A percentile compares a stretch with the other conserved stretches of the same genome.
These are phyloP conservation scores for Pangasius macronema DNA, from an alignment of 2,797 vertebrate genomes.

Conservation along the genomic window DNA sequence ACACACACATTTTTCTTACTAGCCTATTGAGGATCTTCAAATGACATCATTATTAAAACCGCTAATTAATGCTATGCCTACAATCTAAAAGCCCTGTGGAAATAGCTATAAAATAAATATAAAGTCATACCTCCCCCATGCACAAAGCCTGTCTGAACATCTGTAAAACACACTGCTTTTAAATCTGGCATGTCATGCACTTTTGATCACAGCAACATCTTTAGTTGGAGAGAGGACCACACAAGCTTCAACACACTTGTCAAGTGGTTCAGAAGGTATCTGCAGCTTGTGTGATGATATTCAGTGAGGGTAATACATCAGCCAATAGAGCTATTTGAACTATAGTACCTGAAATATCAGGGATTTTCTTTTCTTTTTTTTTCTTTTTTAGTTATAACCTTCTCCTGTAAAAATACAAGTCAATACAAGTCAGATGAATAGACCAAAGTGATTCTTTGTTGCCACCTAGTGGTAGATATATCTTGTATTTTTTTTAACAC, in stretches of 20 bases:
- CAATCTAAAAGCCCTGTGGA: not conserved
- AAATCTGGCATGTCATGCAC: not conserved
- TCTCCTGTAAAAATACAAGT: not conserved
- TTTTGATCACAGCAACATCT: not conserved
- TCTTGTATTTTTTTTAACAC: not conserved
- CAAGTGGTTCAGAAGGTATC: not conserved
- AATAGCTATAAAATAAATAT: not conserved
- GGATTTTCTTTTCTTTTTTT: not conserved
- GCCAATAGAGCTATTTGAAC: slow-evolving; percentile 6
- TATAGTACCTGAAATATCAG: not conserved
- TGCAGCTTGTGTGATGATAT: not conserved
- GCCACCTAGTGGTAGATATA: slow-evolving; percentile 45
- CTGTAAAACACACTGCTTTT: not conserved
- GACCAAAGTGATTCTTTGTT: slow-evolving; percentile 25
- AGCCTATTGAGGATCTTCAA: not conserved
- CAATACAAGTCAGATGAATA: not conserved
- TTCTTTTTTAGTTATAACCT: not conserved
- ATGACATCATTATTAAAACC: not conserved
- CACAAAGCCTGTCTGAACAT: not conserved
- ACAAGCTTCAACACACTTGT: not conserved
- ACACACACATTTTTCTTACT: not conserved
- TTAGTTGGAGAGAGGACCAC: not conserved
- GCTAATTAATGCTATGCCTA: not conserved
- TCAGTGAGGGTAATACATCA: not conserved
- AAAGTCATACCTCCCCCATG: not conserved